These are phyloP conservation scores for Thumatha senex DNA, from an alignment of 2,888 invertebrate genomes.

Conservation along the genomic window DNA sequence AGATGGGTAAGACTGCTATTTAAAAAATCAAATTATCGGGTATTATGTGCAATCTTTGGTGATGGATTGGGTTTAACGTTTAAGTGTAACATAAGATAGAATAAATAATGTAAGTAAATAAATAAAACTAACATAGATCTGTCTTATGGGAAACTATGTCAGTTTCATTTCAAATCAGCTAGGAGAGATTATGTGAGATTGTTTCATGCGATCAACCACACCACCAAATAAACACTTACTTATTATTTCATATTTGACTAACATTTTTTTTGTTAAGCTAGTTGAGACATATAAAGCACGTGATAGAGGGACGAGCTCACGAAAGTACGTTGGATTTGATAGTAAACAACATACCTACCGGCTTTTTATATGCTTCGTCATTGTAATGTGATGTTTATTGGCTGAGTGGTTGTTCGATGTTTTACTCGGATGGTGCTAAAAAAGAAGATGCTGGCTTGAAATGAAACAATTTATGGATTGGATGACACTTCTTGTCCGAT, in stretches of 20 bases:
- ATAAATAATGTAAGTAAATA: slow-evolving; percentile 15
- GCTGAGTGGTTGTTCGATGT: background rate
- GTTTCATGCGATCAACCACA: slow-evolving; percentile 13
- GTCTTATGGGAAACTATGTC: slow-evolving; percentile 53
- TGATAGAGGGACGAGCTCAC: too few species aligned
- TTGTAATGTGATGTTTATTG: too few species aligned
- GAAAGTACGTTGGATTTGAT: too few species aligned
- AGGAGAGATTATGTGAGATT: slow-evolving; percentile 41
- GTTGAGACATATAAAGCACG: too few species aligned
- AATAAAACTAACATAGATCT: slow-evolving; percentile 47
- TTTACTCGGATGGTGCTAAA: slow-evolving; percentile 65
- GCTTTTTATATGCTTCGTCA: too few species aligned
- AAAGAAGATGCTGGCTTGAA: slow-evolving; percentile 68
- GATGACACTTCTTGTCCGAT: slow-evolving; percentile 79
- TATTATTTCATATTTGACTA: too few species aligned
- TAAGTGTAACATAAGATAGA: slow-evolving; percentile 67
- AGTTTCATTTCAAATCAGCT: slow-evolving; percentile 80
- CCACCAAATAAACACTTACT: too few species aligned
- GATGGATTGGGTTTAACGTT: slow-evolving; percentile 83
- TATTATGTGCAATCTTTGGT: slow-evolving; percentile 93
- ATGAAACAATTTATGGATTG: slow-evolving; percentile 73
- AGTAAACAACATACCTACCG: too few species aligned
- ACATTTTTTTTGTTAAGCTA: too few species aligned
- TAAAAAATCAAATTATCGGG: slow-evolving; percentile 88
- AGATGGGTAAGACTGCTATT: slow-evolving; percentile 75